Evolutionary conservation across 1,140 invertebrate species (phyloP).

Genomic region (Diachasmimorpha longicaudata): DNA sequence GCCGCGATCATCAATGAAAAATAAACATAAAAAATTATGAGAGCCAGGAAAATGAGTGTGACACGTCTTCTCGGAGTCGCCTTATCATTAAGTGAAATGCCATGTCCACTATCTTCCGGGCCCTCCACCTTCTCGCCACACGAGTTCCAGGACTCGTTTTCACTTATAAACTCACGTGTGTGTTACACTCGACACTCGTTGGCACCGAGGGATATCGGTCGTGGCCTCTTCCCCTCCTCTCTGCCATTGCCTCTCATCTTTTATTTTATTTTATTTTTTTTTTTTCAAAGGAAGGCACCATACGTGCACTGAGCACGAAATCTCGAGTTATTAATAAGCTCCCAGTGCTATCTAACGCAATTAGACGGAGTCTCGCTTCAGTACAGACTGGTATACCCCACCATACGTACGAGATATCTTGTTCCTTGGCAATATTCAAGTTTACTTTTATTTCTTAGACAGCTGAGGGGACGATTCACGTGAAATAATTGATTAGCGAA

Average conservation of each 20-base stretch:
- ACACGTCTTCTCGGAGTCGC: not conserved
- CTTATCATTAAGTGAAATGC: constrained; percentile 62
- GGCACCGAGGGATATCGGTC: constrained; percentile 9
- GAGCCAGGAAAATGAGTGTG: not conserved
- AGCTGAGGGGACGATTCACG: not conserved
- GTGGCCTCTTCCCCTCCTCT: not conserved
- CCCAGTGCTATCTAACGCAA: constrained; percentile 59
- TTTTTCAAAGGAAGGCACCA: not conserved
- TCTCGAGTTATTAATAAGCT: constrained; percentile 59
- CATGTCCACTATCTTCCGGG: constrained; percentile 58
- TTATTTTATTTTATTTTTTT: too few relatives aligned
- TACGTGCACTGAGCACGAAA: constrained; percentile 18
- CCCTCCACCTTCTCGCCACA: constrained; percentile 24
- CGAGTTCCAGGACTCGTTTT: constrained; percentile 37
- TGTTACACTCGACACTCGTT: constrained; percentile 4
- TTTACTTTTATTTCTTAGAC: not conserved
- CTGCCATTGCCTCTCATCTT: not conserved
- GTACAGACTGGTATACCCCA: constrained; percentile 24
- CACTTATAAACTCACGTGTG: constrained; percentile 23
- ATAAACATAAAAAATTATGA: not conserved
- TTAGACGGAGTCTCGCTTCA: constrained; percentile 47
- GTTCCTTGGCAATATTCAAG: not conserved
- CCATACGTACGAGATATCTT: constrained; percentile 37
- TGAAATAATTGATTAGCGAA: not conserved
- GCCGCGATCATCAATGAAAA: too few relatives aligned